Percentiles rank a stretch among this genome's conserved stretches.
phyloP scores from a whole-genome alignment of 2,888 invertebrate genomes.

The Caenorhabditis doughertyi region DNA sequence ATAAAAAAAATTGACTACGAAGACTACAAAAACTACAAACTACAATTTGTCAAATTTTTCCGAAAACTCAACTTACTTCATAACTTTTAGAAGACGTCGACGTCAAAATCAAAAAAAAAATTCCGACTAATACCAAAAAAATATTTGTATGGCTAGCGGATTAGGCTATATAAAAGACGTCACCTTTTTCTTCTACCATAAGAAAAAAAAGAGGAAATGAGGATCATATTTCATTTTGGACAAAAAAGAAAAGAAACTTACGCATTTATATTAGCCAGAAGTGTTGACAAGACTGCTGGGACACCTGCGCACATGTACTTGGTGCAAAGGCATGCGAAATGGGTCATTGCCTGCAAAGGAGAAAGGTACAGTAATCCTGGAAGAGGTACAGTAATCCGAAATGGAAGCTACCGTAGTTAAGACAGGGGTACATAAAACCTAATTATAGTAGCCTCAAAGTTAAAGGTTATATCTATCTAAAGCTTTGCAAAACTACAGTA shows the following conservation, averaged over 20 bases:
- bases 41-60: too few species aligned
- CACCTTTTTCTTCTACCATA: neutral
- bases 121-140: neutral
- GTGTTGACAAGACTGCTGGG: slow-evolving; percentile 97
- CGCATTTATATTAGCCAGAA: slow-evolving; percentile 99
- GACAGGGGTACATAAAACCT: too few species aligned
- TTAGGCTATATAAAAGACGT: slow-evolving; percentile 20
- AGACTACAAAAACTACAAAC: too few species aligned
- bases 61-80: neutral
- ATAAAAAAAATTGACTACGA: too few species aligned
- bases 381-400: too few species aligned
- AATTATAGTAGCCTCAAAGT: too few species aligned
- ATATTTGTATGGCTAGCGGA: slow-evolving; percentile 28
- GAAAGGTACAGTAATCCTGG: too few species aligned
- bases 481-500: too few species aligned
- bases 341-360: slow-evolving; percentile 91
- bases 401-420: too few species aligned
- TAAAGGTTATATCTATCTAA: too few species aligned
- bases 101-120: neutral
- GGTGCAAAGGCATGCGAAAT: slow-evolving; percentile 99
- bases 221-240: slow-evolving; percentile 44
- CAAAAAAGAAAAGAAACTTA: slow-evolving; percentile 83
- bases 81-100: neutral
- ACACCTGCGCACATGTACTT: slow-evolving; percentile 86
- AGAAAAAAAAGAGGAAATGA: neutral